These are phyloP conservation scores for Drymonia ruficornis DNA, from an alignment of 2,888 invertebrate species.

Conservation along the genomic window DNA sequence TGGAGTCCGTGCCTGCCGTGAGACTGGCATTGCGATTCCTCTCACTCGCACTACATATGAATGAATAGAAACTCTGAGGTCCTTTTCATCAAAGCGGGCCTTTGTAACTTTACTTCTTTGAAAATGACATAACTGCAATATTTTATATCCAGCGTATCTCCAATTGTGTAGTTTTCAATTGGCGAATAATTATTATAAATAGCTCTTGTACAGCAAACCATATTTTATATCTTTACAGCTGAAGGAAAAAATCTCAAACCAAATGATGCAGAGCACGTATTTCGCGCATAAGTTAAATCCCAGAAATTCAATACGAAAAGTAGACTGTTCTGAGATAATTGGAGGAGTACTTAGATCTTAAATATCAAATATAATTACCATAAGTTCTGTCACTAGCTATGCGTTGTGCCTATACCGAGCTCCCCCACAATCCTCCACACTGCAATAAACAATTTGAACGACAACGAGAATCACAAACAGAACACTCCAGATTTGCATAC, in stretches of 20 bases:
- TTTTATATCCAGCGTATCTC: conserved; percentile 15
- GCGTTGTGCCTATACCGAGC: neutral
- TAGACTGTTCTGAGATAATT: too few species aligned
- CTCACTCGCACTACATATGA: conserved; percentile 66
- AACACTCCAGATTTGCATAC: conserved; percentile 73
- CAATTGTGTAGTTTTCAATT: neutral
- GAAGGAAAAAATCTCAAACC: too few species aligned
- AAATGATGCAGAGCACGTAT: too few species aligned
- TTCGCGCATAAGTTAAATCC: too few species aligned
- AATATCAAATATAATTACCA: too few species aligned
- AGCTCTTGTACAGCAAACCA: too few species aligned
- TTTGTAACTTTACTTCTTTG: conserved; percentile 49
- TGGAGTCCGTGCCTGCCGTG: conserved; percentile 44
- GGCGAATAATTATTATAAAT: too few species aligned
- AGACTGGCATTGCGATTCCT: conserved; percentile 53
- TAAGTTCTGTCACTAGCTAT: neutral
- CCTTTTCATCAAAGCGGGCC: conserved; percentile 72
- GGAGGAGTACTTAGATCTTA: too few species aligned
- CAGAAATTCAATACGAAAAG: too few species aligned
- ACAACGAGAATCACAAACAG: conserved; percentile 39
- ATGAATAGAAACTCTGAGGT: conserved; percentile 69
- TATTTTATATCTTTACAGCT: too few species aligned
- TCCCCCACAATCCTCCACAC: neutral
- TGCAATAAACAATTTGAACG: conserved; percentile 32
- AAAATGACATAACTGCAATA: conserved; percentile 40